Evolutionary conservation across 2,888 invertebrate genomes (phyloP), one percentile per base, ranked within the genome.

Genomic region (Platypus cylindrus): DNA sequence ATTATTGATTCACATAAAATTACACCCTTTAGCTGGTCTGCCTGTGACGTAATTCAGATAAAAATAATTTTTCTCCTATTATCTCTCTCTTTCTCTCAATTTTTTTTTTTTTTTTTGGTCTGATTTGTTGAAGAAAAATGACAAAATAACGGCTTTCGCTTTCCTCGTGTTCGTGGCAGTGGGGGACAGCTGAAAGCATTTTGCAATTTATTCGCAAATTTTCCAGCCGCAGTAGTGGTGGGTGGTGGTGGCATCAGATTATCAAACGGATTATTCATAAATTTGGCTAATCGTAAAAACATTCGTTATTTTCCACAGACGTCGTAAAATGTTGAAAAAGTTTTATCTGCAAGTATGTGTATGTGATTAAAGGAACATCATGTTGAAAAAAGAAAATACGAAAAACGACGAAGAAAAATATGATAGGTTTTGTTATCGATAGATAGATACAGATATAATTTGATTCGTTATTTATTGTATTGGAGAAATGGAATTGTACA

Each of bases 251-350:
- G 32, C 30, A 30, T 27, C 23, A 36, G 39, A 39, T 39, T 39
- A 39, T 39, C 39, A 30, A 32, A 36, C 39, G 39, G 39, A 39
- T 39, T 39, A 39, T 39, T 32, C 33, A 39, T 39, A 39, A 39
- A 39, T 39, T 39, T 39, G 39, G 39, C 36, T 39, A 39, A 39
- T 39, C 39, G 36, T 32, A 36, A 39, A 39, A 39, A 36, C 36
- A 39, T 39, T 39, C 39, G 36, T 32, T 33, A 36, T 39, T 39
- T 39, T 39, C 36, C 36, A 5, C 7, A 36, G 39, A 36, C 36
- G 36, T 36, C 35, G 30, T 23, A 35, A 35, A 38, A 30, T 30
- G 30, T 23, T 13, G 34, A 30, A 31, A 31, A 38, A 27, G 34
- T 34, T 38, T 35, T 38, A 35, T 35, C 32, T 34, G n/a, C n/a